These are phyloP conservation scores for Dusona sp. DNA, from an alignment of 2,888 invertebrate species.

Conservation along the genomic window DNA sequence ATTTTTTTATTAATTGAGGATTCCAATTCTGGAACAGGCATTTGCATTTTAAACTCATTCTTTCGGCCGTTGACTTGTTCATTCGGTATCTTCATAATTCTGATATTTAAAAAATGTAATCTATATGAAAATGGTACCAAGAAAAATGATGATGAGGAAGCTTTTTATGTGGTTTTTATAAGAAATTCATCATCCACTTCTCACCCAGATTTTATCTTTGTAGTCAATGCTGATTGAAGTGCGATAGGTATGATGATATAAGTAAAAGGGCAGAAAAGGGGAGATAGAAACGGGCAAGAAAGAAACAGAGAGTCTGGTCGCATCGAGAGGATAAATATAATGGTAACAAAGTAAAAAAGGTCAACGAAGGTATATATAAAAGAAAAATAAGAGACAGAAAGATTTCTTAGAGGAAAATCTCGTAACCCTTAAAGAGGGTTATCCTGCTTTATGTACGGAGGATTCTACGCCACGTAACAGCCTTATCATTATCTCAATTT, in stretches of 20 bases:
- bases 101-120: not conserved
- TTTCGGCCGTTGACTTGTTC: not conserved
- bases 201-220: slow-evolving; percentile 21
- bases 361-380: slow-evolving; percentile 35
- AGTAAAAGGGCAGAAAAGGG: slow-evolving; percentile 7
- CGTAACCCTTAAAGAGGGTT: slow-evolving; percentile 50
- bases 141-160: not conserved
- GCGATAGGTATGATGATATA: slow-evolving; percentile 36
- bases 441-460: slow-evolving; percentile 11
- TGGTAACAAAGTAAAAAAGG: slow-evolving; percentile 46
- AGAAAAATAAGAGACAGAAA: slow-evolving; percentile 30
- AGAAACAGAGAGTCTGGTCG: slow-evolving; percentile 3
- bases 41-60: not conserved
- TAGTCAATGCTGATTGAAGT: slow-evolving; percentile 32
- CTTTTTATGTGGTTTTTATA: not conserved
- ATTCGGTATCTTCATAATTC: not conserved
- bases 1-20: not conserved
- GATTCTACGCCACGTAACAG: not conserved
- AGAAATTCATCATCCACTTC: slow-evolving; percentile 2
- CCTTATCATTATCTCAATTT: not conserved
- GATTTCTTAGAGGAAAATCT: slow-evolving; percentile 57
- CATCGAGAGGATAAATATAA: slow-evolving; percentile 14
- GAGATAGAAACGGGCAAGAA: not conserved
- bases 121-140: slow-evolving; percentile 2
- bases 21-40: too few species aligned